phyloP scores from a whole-genome alignment of 2,888 invertebrate genomes.

The Erpobdella octoculata region DNA sequence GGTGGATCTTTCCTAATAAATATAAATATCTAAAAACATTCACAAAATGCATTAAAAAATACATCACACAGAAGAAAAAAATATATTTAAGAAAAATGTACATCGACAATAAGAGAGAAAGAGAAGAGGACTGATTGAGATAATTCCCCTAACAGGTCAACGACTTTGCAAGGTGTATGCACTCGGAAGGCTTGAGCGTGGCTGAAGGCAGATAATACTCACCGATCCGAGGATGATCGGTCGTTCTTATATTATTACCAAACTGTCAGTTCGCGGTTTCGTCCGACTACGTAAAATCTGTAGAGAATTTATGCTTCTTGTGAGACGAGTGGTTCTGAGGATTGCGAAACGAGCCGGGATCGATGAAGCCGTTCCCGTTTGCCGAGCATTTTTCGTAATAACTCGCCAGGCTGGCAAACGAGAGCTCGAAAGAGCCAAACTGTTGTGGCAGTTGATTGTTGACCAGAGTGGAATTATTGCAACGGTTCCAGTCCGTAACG shows the following conservation, averaged over 20 bases:
- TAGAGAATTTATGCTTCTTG: background rate
- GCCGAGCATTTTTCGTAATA: conserved; percentile 13
- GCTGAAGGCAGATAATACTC: conserved; percentile 10
- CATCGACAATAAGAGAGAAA: too few species aligned
- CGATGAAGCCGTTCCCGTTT: background rate
- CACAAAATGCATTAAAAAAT: too few species aligned
- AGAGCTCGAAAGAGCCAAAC: background rate
- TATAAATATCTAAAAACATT: too few species aligned
- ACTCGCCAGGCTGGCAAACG: conserved; percentile 23
- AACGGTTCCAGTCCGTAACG: too few species aligned
- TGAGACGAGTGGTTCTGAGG: background rate
- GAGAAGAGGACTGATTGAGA: too few species aligned
- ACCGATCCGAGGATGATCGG: too few species aligned
- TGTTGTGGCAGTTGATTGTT: background rate
- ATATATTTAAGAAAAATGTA: too few species aligned
- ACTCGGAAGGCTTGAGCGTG: background rate
- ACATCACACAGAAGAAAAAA: too few species aligned
- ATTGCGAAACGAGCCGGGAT: background rate
- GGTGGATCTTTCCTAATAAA: too few species aligned
- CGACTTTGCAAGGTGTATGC: too few species aligned
- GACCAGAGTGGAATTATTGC: background rate
- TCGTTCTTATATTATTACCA: too few species aligned
- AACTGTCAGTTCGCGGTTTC: background rate
- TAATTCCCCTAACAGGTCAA: too few species aligned
- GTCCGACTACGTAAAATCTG: background rate